Evolutionary conservation across 1,140 invertebrate species (phyloP), one percentile per base, ranked within the genome.

Genomic region (Pogonognathellus flavescens): DNA sequence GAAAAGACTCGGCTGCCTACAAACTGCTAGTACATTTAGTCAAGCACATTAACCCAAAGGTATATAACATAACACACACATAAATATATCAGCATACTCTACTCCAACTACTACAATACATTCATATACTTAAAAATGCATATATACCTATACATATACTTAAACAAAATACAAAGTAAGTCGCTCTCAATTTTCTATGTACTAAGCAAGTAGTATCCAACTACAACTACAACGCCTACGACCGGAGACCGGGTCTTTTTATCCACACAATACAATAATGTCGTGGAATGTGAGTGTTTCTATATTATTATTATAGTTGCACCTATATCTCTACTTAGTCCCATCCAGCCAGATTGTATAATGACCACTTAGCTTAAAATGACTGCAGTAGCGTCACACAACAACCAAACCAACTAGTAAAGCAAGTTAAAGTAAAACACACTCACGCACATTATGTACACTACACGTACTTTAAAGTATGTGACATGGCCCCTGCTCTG

Each of bases 281-380:
- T 41, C 31, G 1, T 41, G 2, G 31, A 41, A 41, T 41, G 41
- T 49, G n/a, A 50, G 70, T 76, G 41, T 41, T 76, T 76, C 31
- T 1, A 31, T 76, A 50, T 76, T 76, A 41, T 41, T 41, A 41
- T 41, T 41, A 41, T 41, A 16, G 1, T 25, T 50, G 16, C 49
- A 16, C 25, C 41, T 18, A 16, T 76, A 76, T 76, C 49, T 50
- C 70, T 76, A 50, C 70, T 76, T 49, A 76, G 70, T n/a, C 13
- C 41, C 70, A 76, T 76, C 70, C 70, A 76, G 41, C 70, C 70
- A 76, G 70, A 76, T 76, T 76, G 70, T 31, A 76, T 76, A 76
- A 76, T 76, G 70, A 76, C 70, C 70, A 76, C 70, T 76, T 76
- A 76, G 70, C 70, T 76, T 76, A 50, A 76, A 76, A 76, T 76